Evolutionary conservation across 1,140 invertebrate genomes (phyloP).

Genomic region (Lamellibrachia luymesi): DNA sequence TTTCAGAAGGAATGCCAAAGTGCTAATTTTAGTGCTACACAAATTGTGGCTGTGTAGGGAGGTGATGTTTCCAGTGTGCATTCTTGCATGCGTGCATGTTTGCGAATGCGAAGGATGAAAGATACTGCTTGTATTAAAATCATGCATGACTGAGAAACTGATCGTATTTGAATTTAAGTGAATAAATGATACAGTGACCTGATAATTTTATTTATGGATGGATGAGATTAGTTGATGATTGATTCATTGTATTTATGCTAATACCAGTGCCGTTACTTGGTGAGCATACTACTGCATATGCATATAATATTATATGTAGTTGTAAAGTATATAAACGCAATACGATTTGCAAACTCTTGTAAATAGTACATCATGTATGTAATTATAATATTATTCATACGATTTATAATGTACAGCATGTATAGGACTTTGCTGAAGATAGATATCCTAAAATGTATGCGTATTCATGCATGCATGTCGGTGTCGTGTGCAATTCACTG

Average conservation of each 20-base stretch:
- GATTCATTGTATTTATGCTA: background rate
- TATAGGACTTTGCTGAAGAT: background rate
- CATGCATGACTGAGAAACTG: too few relatives aligned
- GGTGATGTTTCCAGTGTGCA: background rate
- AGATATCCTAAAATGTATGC: background rate
- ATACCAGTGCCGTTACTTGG: background rate
- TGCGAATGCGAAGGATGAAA: background rate
- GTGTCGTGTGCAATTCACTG: background rate
- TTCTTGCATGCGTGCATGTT: background rate
- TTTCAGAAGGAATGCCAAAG: background rate
- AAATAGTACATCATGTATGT: background rate
- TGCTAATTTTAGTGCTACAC: background rate
- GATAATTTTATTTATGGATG: background rate
- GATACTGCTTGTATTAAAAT: background rate
- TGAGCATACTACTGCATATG: background rate
- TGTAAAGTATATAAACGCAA: background rate
- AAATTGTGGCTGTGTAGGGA: background rate
- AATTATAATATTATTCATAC: background rate
- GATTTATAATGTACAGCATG: slow-evolving; percentile 1
- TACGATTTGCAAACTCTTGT: background rate
- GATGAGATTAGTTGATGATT: background rate
- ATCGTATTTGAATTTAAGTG: background rate
- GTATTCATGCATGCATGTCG: background rate
- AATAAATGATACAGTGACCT: background rate
- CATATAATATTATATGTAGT: slow-evolving; percentile 1